phyloP scores from a whole-genome alignment of 2,888 invertebrate species.

The Dryomyza anilis region DNA sequence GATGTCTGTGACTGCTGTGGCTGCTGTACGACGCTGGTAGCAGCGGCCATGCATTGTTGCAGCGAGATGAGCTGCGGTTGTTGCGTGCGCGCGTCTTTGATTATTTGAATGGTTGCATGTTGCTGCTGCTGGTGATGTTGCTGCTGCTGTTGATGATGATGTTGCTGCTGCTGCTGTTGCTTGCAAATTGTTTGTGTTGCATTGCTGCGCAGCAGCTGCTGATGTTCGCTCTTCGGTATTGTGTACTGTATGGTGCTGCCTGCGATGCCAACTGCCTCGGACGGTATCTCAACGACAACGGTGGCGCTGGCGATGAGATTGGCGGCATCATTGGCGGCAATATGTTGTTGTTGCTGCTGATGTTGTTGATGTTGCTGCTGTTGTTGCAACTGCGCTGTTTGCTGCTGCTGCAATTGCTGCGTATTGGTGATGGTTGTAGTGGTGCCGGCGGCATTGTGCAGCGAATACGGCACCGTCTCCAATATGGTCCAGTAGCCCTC shows the following conservation, averaged over 20 bases:
- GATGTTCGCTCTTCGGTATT: conserved; percentile 44
- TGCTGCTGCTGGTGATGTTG: conserved; percentile 26
- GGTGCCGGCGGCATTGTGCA: conserved; percentile 39
- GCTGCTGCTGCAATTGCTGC: conserved; percentile 31
- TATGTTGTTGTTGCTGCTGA: conserved; percentile 30
- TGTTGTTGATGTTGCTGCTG: background rate
- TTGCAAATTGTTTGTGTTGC: conserved; percentile 42
- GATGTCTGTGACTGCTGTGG: conserved; percentile 35
- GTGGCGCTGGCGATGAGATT: conserved; percentile 51
- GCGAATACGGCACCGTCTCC: conserved; percentile 57
- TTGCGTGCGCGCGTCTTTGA: conserved; percentile 43
- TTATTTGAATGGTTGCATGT: conserved; percentile 54
- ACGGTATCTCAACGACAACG: conserved; percentile 57
- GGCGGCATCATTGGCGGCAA: conserved; percentile 34
- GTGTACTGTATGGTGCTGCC: conserved; percentile 57
- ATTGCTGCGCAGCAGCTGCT: conserved; percentile 36
- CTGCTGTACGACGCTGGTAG: conserved; percentile 35
- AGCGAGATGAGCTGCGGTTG: conserved; percentile 37
- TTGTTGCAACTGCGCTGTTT: conserved; percentile 15
- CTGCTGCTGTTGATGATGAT: conserved; percentile 11
- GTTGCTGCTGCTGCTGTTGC: conserved; percentile 28
- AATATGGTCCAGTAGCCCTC: conserved; percentile 60
- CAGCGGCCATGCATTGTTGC: conserved; percentile 38
- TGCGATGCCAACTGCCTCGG: conserved; percentile 52
- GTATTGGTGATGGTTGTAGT: conserved; percentile 32